These are phyloP conservation scores for Drosophila hamatofila DNA, from an alignment of 2,888 invertebrate genomes.

Conservation along the genomic window DNA sequence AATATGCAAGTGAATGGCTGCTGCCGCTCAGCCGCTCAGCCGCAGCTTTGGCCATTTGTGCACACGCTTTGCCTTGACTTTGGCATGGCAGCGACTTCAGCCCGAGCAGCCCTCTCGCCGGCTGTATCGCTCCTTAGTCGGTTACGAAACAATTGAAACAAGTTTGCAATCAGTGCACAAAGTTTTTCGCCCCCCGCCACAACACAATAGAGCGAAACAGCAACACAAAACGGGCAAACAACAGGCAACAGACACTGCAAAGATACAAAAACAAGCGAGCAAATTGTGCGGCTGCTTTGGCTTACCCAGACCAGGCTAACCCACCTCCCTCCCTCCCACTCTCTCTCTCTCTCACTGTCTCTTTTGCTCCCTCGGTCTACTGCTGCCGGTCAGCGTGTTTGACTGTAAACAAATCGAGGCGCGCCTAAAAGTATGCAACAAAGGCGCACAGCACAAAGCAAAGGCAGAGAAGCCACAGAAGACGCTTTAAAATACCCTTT, in stretches of 20 bases:
- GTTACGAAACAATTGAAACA: constrained; percentile 75
- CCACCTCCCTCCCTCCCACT: neutral
- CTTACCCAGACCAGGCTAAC: neutral
- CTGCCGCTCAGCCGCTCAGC: constrained; percentile 36
- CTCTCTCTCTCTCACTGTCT: neutral
- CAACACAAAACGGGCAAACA: constrained; percentile 27
- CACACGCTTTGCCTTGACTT: constrained; percentile 64
- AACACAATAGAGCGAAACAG: constrained; percentile 32
- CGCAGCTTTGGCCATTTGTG: constrained; percentile 43
- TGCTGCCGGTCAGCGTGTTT: constrained; percentile 46
- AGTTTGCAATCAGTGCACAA: constrained; percentile 78
- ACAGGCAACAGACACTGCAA: constrained; percentile 50
- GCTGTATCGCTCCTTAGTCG: constrained; percentile 28
- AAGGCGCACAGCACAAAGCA: constrained; percentile 25
- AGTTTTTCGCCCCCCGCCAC: constrained; percentile 49
- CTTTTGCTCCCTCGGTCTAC: constrained; percentile 6
- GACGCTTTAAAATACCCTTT: constrained; percentile 16
- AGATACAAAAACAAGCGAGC: constrained; percentile 67
- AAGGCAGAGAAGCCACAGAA: neutral
- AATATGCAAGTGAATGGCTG: constrained; percentile 73
- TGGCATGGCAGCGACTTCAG: constrained; percentile 33
- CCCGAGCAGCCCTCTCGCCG: neutral
- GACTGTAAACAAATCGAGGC: constrained; percentile 64
- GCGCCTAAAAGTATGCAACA: constrained; percentile 67
- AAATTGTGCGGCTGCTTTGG: constrained; percentile 69